Evolutionary conservation across 2,888 invertebrate species (phyloP).

Genomic region (Aproaerema taeniolella): DNA sequence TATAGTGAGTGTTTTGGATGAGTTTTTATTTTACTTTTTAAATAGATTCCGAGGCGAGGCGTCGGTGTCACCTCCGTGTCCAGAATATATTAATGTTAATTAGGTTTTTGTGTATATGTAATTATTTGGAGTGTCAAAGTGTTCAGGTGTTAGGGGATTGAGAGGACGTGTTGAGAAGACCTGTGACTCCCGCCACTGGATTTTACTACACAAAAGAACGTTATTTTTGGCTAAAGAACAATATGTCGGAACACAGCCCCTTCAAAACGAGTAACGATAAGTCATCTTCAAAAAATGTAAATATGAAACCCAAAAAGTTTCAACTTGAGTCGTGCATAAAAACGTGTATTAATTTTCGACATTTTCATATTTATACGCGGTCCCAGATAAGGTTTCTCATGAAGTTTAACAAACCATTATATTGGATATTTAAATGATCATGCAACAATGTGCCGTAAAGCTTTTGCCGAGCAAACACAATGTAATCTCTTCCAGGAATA

Average conservation of each 20-base stretch:
- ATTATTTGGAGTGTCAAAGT: slow-evolving; percentile 33
- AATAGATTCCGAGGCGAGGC: slow-evolving; percentile 37
- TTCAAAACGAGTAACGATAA: too few relatives aligned
- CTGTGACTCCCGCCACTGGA: slow-evolving; percentile 31
- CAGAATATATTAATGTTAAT: slow-evolving; percentile 64
- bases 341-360: slow-evolving; percentile 7
- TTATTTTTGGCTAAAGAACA: too few relatives aligned
- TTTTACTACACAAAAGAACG: too few relatives aligned
- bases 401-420: slow-evolving; percentile 28
- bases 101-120: slow-evolving; percentile 41
- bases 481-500: slow-evolving; percentile 50
- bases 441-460: slow-evolving; percentile 47
- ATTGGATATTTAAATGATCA: slow-evolving; percentile 37
- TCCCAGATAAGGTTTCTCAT: slow-evolving; percentile 19
- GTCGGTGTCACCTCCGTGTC: slow-evolving; percentile 43
- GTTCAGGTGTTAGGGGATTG: slow-evolving; percentile 22
- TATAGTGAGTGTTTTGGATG: slow-evolving; percentile 43
- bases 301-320: too few relatives aligned
- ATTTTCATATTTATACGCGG: slow-evolving; percentile 19
- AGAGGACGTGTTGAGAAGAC: slow-evolving; percentile 27
- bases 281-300: not conserved
- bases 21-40: slow-evolving; percentile 33
- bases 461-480: slow-evolving; percentile 45
- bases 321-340: not conserved
- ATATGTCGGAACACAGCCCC: too few relatives aligned